phyloP scores from a whole-genome alignment of 2,888 invertebrate species.

The Pristionchus entomophagus region DNA sequence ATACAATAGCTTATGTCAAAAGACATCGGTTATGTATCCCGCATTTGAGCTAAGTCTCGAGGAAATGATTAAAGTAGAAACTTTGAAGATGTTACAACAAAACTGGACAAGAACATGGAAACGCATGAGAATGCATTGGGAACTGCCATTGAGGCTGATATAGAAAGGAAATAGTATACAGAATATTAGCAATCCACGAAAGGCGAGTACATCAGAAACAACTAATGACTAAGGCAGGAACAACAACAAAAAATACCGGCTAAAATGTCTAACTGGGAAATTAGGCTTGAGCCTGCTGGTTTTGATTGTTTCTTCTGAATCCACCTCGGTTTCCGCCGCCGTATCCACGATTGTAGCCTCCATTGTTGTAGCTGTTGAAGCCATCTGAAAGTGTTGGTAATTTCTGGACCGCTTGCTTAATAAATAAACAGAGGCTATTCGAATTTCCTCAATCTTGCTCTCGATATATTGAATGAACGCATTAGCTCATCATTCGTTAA shows the following conservation, averaged over 20 bases:
- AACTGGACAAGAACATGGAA: slow-evolving; percentile 21
- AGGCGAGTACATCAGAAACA: neutral
- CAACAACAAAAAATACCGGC: slow-evolving; percentile 4
- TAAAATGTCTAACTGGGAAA: neutral
- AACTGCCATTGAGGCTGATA: slow-evolving; percentile 23
- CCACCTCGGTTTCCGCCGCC: slow-evolving; percentile 53
- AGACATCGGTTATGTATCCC: slow-evolving; percentile 16
- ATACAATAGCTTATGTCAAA: slow-evolving; percentile 40
- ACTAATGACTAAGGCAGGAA: neutral
- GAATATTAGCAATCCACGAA: slow-evolving; percentile 5
- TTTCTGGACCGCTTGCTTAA: slow-evolving; percentile 35
- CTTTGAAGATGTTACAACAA: slow-evolving; percentile 35
- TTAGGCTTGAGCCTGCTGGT: slow-evolving; percentile 40
- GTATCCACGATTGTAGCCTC: slow-evolving; percentile 52
- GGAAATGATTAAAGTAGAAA: slow-evolving; percentile 42
- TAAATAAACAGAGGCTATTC: slow-evolving; percentile 34
- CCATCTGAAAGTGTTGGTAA: slow-evolving; percentile 21
- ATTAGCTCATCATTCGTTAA: neutral
- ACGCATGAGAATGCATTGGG: slow-evolving; percentile 45
- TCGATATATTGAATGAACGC: neutral
- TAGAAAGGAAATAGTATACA: slow-evolving; percentile 21
- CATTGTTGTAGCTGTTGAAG: slow-evolving; percentile 55
- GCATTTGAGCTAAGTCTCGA: slow-evolving; percentile 31
- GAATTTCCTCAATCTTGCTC: slow-evolving; percentile 26
- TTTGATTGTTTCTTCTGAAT: slow-evolving; percentile 43